Percentiles rank a stretch among this genome's conserved stretches.
Conservation (phyloP, 2,797 vertebrate genomes). For the Enteromius unitaeniatus region DNA sequence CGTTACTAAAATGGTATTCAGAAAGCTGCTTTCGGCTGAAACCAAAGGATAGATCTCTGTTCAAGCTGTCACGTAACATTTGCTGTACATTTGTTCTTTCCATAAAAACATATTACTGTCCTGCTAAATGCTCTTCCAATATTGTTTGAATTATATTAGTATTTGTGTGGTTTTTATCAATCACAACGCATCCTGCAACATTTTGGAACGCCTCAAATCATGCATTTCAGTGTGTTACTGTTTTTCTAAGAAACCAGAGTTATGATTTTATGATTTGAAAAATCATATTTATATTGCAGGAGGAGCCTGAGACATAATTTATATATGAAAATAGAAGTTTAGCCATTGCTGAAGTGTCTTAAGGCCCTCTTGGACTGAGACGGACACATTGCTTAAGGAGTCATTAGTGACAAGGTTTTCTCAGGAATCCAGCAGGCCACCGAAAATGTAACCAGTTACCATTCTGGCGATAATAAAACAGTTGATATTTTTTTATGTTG, state of each 20-base stretch:
- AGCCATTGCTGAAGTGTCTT: neutral
- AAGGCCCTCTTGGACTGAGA: neutral
- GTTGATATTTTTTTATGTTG: neutral
- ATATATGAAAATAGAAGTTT: neutral
- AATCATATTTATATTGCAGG: neutral
- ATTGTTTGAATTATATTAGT: neutral
- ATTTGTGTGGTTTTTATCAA: neutral
- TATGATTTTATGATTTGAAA: neutral
- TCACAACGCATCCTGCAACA: neutral
- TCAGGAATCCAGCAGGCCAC: neutral
- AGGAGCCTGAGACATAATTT: neutral
- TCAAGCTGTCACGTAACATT: neutral
- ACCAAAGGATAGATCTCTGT: neutral
- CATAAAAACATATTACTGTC: neutral
- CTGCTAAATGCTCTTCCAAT: neutral
- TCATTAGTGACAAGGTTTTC: neutral
- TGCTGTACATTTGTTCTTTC: constrained; percentile 8
- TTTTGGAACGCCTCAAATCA: neutral
- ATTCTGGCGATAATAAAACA: neutral
- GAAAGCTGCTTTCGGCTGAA: neutral
- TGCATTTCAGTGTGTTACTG: neutral
- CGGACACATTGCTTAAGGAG: neutral
- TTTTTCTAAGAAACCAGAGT: neutral
- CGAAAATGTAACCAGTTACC: neutral
- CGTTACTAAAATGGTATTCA: neutral